Evolutionary conservation across 2,888 invertebrate genomes (phyloP).

Genomic region (Drosophila helvetica): DNA sequence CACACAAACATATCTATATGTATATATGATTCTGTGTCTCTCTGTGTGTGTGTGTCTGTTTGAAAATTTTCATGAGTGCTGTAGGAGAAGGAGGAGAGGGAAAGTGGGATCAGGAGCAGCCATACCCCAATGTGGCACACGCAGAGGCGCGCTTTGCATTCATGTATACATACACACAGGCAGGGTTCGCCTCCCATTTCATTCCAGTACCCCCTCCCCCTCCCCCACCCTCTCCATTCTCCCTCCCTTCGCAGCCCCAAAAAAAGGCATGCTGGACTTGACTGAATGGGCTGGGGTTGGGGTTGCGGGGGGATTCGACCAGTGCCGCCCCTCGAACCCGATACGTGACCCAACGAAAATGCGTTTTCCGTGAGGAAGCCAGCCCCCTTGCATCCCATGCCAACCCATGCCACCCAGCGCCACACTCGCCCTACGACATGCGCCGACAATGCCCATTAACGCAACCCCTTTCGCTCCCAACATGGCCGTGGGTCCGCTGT

Average conservation of each 20-base stretch:
- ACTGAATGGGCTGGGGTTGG: constrained; percentile 33
- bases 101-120: constrained; percentile 21
- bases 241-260: background rate
- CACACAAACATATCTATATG: constrained; percentile 5
- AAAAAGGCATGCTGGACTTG: constrained; percentile 39
- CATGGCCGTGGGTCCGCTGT: constrained; percentile 8
- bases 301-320: constrained; percentile 32
- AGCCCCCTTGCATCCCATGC: constrained; percentile 8
- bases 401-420: background rate
- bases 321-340: constrained; percentile 58
- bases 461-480: constrained; percentile 49
- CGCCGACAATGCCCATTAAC: constrained; percentile 65
- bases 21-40: constrained; percentile 17
- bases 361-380: constrained; percentile 61
- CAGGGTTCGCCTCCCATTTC: constrained; percentile 17
- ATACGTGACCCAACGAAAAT: constrained; percentile 77
- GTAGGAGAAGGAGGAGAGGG: constrained; percentile 15
- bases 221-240: background rate
- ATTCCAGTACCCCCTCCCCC: background rate
- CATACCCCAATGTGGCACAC: constrained; percentile 56
- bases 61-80: constrained; percentile 71
- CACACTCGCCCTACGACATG: constrained; percentile 17
- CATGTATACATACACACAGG: constrained; percentile 74
- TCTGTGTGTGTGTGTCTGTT: constrained; percentile 39
- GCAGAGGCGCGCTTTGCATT: constrained; percentile 77